A percentile compares a stretch with the other conserved stretches of the same genome.
phyloP scores from a whole-genome alignment of 2,113 vertebrate genomes.

The Heterochromis multidens region DNA sequence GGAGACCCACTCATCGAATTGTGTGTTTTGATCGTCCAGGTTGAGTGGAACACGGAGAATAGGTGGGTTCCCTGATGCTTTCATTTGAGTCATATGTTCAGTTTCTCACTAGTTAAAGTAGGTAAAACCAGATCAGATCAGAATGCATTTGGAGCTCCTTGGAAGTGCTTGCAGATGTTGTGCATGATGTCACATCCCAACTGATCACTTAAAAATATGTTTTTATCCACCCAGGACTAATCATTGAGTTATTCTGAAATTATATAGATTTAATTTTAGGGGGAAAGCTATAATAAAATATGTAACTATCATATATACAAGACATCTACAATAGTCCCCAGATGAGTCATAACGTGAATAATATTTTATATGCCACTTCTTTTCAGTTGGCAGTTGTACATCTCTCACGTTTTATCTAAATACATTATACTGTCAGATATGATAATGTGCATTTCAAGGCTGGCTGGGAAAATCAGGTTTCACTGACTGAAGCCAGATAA shows the following conservation, averaged over 20 bases:
- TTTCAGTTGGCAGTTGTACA: background rate
- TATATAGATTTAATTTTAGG: background rate
- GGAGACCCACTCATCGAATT: slow-evolving; percentile 37
- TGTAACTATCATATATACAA: background rate
- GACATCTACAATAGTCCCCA: background rate
- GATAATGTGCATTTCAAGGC: background rate
- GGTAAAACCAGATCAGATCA: background rate
- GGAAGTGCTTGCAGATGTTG: background rate
- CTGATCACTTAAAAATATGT: no score
- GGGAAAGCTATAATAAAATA: background rate
- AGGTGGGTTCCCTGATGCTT: background rate
- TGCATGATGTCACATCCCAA: background rate
- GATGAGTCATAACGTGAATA: slow-evolving; percentile 12
- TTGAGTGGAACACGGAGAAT: background rate
- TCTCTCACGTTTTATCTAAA: background rate
- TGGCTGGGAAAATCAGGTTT: background rate
- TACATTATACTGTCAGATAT: background rate
- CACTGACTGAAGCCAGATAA: background rate
- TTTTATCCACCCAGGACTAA: background rate
- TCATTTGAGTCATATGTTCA: background rate
- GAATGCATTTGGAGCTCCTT: slow-evolving; percentile 1
- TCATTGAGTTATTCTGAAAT: background rate
- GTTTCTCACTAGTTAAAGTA: background rate
- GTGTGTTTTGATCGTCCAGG: background rate
- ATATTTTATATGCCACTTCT: background rate